Evolutionary conservation across 2,113 vertebrate species (phyloP).

Genomic region (Vidua macroura): DNA sequence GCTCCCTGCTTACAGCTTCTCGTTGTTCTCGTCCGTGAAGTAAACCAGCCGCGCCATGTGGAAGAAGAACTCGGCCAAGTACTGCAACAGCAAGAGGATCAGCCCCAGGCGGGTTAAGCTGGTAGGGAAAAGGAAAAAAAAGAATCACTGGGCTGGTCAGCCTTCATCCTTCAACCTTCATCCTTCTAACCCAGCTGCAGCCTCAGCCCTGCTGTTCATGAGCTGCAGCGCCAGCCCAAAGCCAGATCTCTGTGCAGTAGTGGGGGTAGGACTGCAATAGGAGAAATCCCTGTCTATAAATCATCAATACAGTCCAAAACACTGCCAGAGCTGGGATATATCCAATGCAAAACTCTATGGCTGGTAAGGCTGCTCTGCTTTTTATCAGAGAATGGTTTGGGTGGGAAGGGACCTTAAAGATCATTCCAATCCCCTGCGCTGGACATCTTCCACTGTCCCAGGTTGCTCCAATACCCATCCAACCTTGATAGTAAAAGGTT

Average conservation of each 20-base stretch:
- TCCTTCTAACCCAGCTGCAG: background rate
- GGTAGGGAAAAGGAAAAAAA: background rate
- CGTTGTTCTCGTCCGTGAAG: conserved; percentile 92
- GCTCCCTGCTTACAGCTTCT: conserved; percentile 85
- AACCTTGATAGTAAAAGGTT: background rate
- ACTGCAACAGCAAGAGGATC: conserved; percentile 90
- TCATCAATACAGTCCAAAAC: background rate
- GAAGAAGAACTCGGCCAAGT: conserved; percentile 88
- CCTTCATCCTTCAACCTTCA: background rate
- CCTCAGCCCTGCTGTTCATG: background rate
- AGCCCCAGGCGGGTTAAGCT: conserved; percentile 91
- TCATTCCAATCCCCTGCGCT: background rate
- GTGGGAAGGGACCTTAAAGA: background rate
- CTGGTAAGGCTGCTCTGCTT: background rate
- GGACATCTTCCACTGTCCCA: background rate
- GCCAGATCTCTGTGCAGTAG: background rate
- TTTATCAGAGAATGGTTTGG: background rate
- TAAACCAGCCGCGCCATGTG: conserved; percentile 89
- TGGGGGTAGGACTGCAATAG: background rate
- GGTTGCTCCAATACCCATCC: background rate
- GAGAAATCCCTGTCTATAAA: background rate
- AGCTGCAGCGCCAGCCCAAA: background rate
- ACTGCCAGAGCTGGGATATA: background rate
- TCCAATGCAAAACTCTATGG: background rate
- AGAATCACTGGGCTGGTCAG: background rate